These are phyloP conservation scores for Thomomys bottae DNA, from an alignment of 2,113 vertebrate species.

Conservation along the genomic window DNA sequence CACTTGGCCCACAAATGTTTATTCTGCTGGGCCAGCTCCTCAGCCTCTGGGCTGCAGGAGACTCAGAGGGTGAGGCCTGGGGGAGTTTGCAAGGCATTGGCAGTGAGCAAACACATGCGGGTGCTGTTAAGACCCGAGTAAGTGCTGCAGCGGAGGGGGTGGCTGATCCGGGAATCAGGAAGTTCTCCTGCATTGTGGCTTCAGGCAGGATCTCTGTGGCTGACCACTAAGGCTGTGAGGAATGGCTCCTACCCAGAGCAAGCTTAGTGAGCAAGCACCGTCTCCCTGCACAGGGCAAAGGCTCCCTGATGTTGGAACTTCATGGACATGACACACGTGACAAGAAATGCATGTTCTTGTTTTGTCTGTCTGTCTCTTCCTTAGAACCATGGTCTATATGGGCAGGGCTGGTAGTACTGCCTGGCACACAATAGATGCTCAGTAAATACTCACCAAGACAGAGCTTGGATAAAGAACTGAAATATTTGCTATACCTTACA, in stretches of 20 bases:
- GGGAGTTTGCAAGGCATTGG: background rate
- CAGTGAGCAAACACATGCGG: background rate
- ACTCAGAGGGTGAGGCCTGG: background rate
- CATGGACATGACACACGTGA: background rate
- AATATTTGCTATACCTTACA: background rate
- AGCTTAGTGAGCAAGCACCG: background rate
- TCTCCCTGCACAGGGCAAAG: background rate
- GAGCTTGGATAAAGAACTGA: too few species aligned
- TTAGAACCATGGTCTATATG: too few species aligned
- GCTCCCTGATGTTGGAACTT: background rate
- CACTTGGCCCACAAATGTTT: too few species aligned
- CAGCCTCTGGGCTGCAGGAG: background rate
- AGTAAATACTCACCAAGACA: background rate
- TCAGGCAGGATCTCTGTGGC: background rate
- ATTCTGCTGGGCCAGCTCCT: background rate
- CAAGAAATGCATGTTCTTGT: background rate
- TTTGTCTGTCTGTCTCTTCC: background rate
- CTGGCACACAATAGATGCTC: too few species aligned
- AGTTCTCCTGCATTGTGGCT: background rate
- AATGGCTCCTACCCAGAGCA: background rate
- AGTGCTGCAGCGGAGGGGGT: too few species aligned
- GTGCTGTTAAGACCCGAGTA: rapidly evolving
- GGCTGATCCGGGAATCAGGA: background rate
- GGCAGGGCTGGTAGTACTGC: background rate
- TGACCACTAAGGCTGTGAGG: background rate